phyloP scores from a whole-genome alignment of 2,113 vertebrate species.

The Calcarius ornatus region DNA sequence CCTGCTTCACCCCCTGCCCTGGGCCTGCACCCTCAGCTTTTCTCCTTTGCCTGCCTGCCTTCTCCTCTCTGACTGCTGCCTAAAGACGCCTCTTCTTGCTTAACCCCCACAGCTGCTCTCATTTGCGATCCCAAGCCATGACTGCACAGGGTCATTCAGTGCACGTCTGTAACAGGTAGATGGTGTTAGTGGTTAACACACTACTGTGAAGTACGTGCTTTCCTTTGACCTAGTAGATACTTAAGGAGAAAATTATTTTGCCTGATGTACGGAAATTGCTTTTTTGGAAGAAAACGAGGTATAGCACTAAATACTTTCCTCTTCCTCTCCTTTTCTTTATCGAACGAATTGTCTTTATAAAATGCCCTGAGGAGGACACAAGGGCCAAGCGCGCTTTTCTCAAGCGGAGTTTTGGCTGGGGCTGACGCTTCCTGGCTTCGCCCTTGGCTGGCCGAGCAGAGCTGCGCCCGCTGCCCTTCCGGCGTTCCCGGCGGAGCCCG shows the following conservation, averaged over 20 bases:
- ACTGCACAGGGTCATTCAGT: background rate
- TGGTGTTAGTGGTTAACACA: background rate
- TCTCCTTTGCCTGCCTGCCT: background rate
- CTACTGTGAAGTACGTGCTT: accelerated
- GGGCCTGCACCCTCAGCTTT: background rate
- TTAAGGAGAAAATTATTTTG: background rate
- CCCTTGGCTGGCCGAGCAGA: background rate
- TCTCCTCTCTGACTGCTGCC: background rate
- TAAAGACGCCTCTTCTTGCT: background rate
- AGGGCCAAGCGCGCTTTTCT: background rate
- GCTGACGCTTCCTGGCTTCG: background rate
- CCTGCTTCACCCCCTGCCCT: background rate
- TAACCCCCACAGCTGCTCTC: background rate
- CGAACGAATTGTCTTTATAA: background rate
- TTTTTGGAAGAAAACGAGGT: background rate
- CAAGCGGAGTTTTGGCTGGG: background rate
- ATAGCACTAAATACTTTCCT: background rate
- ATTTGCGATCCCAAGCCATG: background rate
- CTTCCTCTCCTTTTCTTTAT: background rate
- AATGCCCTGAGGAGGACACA: background rate
- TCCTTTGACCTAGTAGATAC: background rate
- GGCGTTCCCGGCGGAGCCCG: background rate
- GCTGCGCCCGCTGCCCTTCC: background rate
- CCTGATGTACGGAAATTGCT: accelerated
- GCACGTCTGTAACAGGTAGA: background rate